These are phyloP conservation scores for Anguilla japonica DNA, from an alignment of 2,113 vertebrate genomes.

Conservation along the genomic window DNA sequence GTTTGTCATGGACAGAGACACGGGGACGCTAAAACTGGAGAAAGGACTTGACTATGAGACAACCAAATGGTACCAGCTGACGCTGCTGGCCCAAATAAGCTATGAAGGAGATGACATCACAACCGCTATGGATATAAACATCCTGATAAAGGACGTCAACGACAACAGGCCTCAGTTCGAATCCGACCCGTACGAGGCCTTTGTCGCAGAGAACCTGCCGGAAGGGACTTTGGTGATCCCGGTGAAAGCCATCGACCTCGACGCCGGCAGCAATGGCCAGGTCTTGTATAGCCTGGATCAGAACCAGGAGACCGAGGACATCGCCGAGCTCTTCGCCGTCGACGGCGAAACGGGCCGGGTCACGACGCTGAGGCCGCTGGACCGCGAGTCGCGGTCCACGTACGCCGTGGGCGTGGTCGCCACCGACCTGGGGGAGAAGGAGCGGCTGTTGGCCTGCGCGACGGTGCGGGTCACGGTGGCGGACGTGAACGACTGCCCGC, in stretches of 20 bases:
- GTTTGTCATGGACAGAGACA: constrained; percentile 76
- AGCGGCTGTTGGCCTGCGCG: constrained; percentile 65
- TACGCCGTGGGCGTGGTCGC: constrained; percentile 73
- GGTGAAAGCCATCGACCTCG: constrained; percentile 73
- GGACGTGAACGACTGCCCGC: constrained; percentile 80
- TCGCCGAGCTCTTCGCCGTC: constrained; percentile 73
- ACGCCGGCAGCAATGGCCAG: constrained; percentile 76
- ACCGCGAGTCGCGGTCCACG: constrained; percentile 68
- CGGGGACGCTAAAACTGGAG: constrained; percentile 75
- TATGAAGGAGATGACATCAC: constrained; percentile 63
- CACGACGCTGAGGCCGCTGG: constrained; percentile 74
- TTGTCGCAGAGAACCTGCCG: constrained; percentile 77
- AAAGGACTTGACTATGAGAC: constrained; percentile 81
- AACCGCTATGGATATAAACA: constrained; percentile 73
- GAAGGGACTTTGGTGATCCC: constrained; percentile 74
- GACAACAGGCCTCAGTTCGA: constrained; percentile 80
- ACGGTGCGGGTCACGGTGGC: constrained; percentile 75
- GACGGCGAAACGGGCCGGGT: constrained; percentile 79
- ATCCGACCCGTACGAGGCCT: constrained; percentile 75
- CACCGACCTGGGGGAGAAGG: constrained; percentile 72
- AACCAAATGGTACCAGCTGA: constrained; percentile 79
- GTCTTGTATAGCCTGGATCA: constrained; percentile 73
- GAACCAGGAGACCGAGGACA: constrained; percentile 62
- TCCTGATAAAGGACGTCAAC: constrained; percentile 79
- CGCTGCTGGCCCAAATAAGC: constrained; percentile 62